Evolutionary conservation across 1,140 invertebrate species (phyloP).

Genomic region (Philotrypesis tridentata): DNA sequence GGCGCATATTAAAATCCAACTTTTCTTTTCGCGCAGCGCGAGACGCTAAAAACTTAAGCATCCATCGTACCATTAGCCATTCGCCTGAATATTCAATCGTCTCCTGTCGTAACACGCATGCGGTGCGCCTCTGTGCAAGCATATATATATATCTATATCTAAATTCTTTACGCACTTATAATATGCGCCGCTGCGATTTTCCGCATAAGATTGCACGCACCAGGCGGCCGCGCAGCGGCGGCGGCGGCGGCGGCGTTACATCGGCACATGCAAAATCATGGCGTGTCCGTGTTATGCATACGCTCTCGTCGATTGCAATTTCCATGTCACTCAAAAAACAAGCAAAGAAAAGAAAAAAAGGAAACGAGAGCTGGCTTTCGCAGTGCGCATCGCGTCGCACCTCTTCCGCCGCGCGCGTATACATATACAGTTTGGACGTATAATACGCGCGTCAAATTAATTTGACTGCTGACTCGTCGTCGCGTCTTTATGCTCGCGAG

Average conservation of each 20-base stretch:
- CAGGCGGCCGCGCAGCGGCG: too few relatives aligned
- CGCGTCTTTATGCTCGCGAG: background rate
- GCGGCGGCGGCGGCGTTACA: too few relatives aligned
- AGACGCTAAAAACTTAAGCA: background rate
- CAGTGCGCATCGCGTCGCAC: too few relatives aligned
- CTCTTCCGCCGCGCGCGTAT: too few relatives aligned
- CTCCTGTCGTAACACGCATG: background rate
- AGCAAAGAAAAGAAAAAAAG: too few relatives aligned
- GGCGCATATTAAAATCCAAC: background rate
- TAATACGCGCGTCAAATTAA: background rate
- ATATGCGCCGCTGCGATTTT: background rate
- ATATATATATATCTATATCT: too few relatives aligned
- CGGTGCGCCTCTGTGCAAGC: too few relatives aligned
- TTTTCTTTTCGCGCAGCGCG: background rate
- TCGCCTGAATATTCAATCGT: background rate
- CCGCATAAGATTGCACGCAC: background rate
- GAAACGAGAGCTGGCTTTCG: background rate
- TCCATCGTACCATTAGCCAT: background rate
- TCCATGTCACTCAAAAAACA: background rate
- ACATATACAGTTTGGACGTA: too few relatives aligned
- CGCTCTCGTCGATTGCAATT: conserved; percentile 21
- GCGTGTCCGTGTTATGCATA: background rate
- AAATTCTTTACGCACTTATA: background rate
- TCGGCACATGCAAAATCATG: background rate
- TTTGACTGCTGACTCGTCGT: background rate